Evolutionary conservation across 2,888 invertebrate species (phyloP), one percentile per base, ranked within the genome.

Genomic region (Gari tellinella): DNA sequence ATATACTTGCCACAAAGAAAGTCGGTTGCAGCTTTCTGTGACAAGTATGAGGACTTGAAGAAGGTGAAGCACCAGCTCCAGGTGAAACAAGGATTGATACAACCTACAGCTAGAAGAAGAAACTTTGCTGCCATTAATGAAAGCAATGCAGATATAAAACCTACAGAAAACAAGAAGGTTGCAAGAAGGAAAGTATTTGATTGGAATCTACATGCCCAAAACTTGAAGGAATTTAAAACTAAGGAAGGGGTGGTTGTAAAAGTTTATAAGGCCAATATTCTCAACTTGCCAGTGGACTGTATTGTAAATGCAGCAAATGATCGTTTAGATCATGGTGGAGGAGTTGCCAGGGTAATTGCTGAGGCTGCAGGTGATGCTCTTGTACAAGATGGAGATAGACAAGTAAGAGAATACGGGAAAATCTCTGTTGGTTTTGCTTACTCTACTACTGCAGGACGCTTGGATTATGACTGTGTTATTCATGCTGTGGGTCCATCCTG

Each of bases 271-370:
- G 70, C 62, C 2, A 58, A 64, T 37, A 66, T 78, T n/a, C 25
- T 73, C 5, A 51, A 53, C 41, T 38, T 58, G 7, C 62, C 61
- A 1, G 69, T 69, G 4, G 69, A 69, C 12, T 78, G 77, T 31
- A 73, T 78, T 46, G 77, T 78, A 25, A 78, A 78, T 67, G 57
- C 66, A 21, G 77, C 72, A 17, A 73, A 78, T 60, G 25, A 25
- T 14, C 14, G 26, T 19, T 51, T 78, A 12, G 14, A 48, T n/a
- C 69, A 73, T 46, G 31, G 41, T 17, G 66, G 62, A 15, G 73
- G 77, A 5, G 48, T 78, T 26, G 77, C 77, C 40, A 21, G 25
- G 10, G 55, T 52, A 0, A 66, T 78, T 31, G 69, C 72, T 12
- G 38, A 48, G 5, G 69, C 69, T 41, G 77, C 77, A 17, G 77